These are phyloP conservation scores for Gerris buenoi DNA, from an alignment of 1,140 invertebrate genomes.

Conservation along the genomic window DNA sequence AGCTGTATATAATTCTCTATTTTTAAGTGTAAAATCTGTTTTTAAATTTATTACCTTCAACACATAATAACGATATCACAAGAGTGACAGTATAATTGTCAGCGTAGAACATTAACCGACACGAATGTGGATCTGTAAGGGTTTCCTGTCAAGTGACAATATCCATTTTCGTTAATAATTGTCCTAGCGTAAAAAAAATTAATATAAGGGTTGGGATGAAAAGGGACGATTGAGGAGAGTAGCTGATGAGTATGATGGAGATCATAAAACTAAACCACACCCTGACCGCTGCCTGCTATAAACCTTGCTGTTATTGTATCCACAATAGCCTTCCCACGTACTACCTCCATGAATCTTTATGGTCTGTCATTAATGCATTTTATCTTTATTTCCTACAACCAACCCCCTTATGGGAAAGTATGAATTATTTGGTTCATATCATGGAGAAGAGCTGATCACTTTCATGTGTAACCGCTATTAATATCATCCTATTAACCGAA, in stretches of 20 bases:
- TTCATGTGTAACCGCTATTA: neutral
- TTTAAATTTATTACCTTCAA: too few species aligned
- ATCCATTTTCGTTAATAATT: too few species aligned
- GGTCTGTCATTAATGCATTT: neutral
- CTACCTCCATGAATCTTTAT: neutral
- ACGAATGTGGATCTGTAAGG: too few species aligned
- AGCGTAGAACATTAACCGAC: too few species aligned
- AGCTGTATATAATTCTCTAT: too few species aligned
- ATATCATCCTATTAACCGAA: too few species aligned
- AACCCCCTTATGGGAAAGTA: neutral
- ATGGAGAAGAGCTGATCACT: neutral
- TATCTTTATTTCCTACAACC: neutral
- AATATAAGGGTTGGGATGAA: neutral
- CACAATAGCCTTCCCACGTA: too few species aligned
- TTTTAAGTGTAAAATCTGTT: too few species aligned
- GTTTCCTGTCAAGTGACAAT: too few species aligned
- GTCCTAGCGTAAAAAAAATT: neutral
- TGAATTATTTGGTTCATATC: neutral
- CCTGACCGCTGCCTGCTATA: neutral
- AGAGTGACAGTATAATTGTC: too few species aligned
- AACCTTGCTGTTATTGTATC: neutral
- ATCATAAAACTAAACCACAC: neutral
- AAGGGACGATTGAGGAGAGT: too few species aligned
- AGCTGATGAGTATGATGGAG: neutral
- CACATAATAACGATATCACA: too few species aligned